phyloP scores from a whole-genome alignment of 2,888 invertebrate species.

The Carpatolechia fugitivella region DNA sequence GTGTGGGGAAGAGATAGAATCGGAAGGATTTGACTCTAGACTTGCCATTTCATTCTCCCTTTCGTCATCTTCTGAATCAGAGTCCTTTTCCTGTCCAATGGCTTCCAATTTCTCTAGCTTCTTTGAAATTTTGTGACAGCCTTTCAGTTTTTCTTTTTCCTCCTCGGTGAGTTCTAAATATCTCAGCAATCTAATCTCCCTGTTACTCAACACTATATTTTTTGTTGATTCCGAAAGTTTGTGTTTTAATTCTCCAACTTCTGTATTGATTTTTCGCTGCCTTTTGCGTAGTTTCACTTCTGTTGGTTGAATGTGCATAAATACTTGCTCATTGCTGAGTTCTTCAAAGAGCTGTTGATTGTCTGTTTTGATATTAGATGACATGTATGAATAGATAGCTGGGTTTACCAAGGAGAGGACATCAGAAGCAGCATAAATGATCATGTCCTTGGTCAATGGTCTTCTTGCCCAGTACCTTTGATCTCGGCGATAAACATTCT shows the following conservation, averaged over 20 bases:
- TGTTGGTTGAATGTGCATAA: constrained; percentile 90
- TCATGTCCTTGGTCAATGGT: constrained; percentile 94
- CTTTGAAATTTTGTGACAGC: constrained; percentile 94
- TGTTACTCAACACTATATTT: constrained; percentile 93
- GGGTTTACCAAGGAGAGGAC: constrained; percentile 92
- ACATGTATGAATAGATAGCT: constrained; percentile 85
- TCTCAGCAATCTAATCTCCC: constrained; percentile 92
- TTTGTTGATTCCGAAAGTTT: constrained; percentile 90
- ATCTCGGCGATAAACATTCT: constrained; percentile 90
- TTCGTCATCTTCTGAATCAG: constrained; percentile 86
- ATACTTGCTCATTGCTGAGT: constrained; percentile 92
- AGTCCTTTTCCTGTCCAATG: constrained; percentile 86
- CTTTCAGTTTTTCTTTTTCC: constrained; percentile 94
- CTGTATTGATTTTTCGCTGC: constrained; percentile 93
- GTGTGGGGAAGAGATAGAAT: constrained; percentile 86
- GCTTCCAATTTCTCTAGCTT: constrained; percentile 94
- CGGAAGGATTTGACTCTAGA: constrained; percentile 88
- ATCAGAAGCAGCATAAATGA: constrained; percentile 94
- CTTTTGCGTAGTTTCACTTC: constrained; percentile 93
- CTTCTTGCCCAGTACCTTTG: constrained; percentile 94
- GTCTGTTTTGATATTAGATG: constrained; percentile 84
- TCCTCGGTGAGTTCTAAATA: constrained; percentile 95
- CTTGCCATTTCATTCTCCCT: constrained; percentile 89
- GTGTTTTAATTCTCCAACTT: constrained; percentile 90
- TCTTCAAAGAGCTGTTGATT: constrained; percentile 87